These are phyloP conservation scores for Sylvia borin DNA, from an alignment of 2,797 vertebrate genomes.

Conservation along the genomic window DNA sequence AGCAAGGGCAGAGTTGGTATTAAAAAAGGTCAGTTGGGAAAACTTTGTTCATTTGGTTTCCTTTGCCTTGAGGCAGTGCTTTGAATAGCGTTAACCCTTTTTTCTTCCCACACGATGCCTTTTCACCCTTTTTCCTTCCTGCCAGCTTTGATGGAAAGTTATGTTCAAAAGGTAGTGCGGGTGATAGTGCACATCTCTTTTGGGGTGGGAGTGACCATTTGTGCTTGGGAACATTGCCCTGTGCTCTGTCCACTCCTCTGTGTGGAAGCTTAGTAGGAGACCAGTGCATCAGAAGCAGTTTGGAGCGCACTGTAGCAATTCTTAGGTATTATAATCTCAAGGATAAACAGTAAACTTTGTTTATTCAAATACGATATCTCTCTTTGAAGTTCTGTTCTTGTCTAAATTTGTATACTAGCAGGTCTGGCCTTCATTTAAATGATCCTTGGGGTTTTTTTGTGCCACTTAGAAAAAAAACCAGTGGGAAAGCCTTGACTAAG, in stretches of 20 bases:
- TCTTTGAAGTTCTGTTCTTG: constrained; percentile 51
- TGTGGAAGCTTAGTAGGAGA: background rate
- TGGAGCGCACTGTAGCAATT: background rate
- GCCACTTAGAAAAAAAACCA: background rate
- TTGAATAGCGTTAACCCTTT: constrained; percentile 36
- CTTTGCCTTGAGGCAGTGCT: constrained; percentile 44
- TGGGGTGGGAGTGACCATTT: background rate
- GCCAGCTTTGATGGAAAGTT: background rate
- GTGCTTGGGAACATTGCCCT: background rate
- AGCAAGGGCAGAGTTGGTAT: constrained; percentile 58
- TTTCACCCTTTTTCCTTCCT: background rate
- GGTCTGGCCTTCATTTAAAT: constrained; percentile 61
- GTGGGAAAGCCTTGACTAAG: constrained; percentile 44
- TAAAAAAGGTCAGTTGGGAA: constrained; percentile 72
- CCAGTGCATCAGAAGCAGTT: background rate
- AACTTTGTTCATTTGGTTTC: constrained; percentile 7
- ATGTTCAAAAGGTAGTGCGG: background rate
- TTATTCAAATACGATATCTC: constrained; percentile 24
- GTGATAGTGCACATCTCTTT: background rate
- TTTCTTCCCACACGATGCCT: background rate
- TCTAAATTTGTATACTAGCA: constrained; percentile 52
- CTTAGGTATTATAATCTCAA: constrained; percentile 20
- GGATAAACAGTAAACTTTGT: constrained; percentile 42
- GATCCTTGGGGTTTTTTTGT: background rate
- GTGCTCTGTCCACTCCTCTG: background rate